Percentiles rank a stretch among this genome's conserved stretches.
Conservation (phyloP, 1,140 invertebrate genomes). For the Mercenaria mercenaria region DNA sequence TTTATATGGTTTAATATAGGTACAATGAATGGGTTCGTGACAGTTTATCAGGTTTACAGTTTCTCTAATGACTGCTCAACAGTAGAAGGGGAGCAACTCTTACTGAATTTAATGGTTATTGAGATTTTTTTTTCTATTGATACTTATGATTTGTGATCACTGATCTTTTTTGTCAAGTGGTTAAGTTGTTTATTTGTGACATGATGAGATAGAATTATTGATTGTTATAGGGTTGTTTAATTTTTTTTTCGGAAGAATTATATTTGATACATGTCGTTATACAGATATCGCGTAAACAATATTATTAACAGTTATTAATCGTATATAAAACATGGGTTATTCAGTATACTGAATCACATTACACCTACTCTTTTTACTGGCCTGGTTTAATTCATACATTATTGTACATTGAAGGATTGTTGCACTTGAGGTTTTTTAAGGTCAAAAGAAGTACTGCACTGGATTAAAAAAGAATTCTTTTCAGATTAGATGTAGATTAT, state of each 20-base stretch:
- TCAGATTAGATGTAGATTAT: no score
- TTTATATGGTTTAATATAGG: neutral
- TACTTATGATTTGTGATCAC: slow-evolving; percentile 39
- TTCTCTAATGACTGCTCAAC: neutral
- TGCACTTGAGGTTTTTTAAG: slow-evolving; percentile 6
- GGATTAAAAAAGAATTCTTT: no score
- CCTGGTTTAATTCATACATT: slow-evolving; percentile 2
- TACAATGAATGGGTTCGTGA: neutral
- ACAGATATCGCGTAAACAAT: neutral
- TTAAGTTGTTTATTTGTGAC: slow-evolving; percentile 21
- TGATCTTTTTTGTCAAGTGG: slow-evolving; percentile 51
- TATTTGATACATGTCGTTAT: slow-evolving; percentile 21
- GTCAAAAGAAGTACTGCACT: neutral
- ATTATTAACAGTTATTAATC: neutral
- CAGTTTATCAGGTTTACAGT: slow-evolving; percentile 22
- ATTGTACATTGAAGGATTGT: slow-evolving; percentile 25
- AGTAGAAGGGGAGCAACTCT: slow-evolving; percentile 59
- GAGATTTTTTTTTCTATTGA: slow-evolving; percentile 17
- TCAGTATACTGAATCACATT: slow-evolving; percentile 11
- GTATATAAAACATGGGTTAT: slow-evolving; percentile 4
- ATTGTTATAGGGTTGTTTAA: neutral
- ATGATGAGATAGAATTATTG: slow-evolving; percentile 5
- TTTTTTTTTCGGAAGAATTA: slow-evolving; percentile 9
- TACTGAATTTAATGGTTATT: slow-evolving; percentile 19
- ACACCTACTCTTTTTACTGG: slow-evolving; percentile 18